Base-by-base conservation (phyloP, 2,888 invertebrate species). In the Punctoribates punctum region DNA sequence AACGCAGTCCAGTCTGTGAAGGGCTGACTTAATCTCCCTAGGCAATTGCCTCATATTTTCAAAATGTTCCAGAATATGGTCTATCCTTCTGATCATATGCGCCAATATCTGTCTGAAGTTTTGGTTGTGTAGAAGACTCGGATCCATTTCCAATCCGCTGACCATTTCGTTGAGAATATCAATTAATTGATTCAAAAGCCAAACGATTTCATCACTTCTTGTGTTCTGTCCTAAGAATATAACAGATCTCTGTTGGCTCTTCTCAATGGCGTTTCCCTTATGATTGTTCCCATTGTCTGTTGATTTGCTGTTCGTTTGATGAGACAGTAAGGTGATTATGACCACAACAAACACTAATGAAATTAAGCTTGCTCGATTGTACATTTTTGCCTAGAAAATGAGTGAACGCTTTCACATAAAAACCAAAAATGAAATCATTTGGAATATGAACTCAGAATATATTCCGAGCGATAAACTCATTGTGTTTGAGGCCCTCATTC, bases 31-130 rank as follows among this genome's bases (percentile, higher is more conserved):
- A 1, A 75, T 54, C 17, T 54, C 54, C 17, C 1, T 4, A 8
- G 72, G 54, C 34, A 67, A 9, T 6, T 67, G n/a, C 6, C 17
- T 29, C 15, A 73, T 29, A 20, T 23, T 73, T 20, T 75, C 75
- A 42, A 75, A 75, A 27, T 75, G 75, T 38, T 75, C 72, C 23
- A 75, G 57, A 34, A 75, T 75, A 51, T 51, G 73, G 46, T 75
- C 75, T 23, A 75, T 75, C 17, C 75, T 25, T 27, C 48, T 48
- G 23, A 75, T 75, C 72, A 75, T 73, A 46, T 75, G 72, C 25
- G 38, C 54, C n/a, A 75, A 27, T 34, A 75, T 75, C 27, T 73
- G 42, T 13, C 75, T 48, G 57, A 75, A 75, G 34, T 72, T 23
- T 2, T 75, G 27, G 57, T 75, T 72, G 27, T 72, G 51, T 23